Evolutionary conservation across 2,888 invertebrate species (phyloP), one percentile per base, ranked within the genome.

Genomic region (Gari tellinella): DNA sequence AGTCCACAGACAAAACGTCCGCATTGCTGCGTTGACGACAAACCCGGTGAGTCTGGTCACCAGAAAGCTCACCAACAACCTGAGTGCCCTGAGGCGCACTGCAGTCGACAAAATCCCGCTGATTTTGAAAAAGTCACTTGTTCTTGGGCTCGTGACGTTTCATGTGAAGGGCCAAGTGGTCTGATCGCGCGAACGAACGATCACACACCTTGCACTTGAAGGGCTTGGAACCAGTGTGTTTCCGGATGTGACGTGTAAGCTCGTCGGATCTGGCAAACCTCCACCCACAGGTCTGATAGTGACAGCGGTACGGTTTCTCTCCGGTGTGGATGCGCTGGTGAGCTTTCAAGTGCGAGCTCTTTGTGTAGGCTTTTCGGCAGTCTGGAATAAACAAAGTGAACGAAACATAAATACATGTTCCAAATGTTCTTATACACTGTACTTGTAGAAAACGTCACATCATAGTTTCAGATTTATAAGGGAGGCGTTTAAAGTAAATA

Each of bases 271-370:
- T 90, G 12, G 94, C 94, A 83, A 94, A 94, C 68, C 94, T 90
- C 94, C 94, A 94, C 79, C 93, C 93, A 86, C 94, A 94, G 70
- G 92, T 93, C 55, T 93, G 92, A 92, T 93, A 94, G 80, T 93
- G 93, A 86, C 94, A 94, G 46, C 89, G 91, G 90, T 94, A 94
- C 15, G 94, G 94, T 84, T 94, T 94, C 86, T 94, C 94, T 97
- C 98, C 98, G 94, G 98, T 98, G 92, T 98, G 98, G 93, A 98
- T 98, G 93, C 98, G 95, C 93, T 98, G 98, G 93, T 98, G 98
- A 82, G 98, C 98, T 94, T 98, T 98, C 84, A 98, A 94, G 93
- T 98, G 98, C 88, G 98, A 98, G 93, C 98, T 98, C 94, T 98
- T 98, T 84, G 98, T 98, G 93, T 98, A 98, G 83, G 98, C 98